Evolutionary conservation across 2,113 vertebrate species (phyloP).

Genomic region (Syrrhaptes paradoxus): DNA sequence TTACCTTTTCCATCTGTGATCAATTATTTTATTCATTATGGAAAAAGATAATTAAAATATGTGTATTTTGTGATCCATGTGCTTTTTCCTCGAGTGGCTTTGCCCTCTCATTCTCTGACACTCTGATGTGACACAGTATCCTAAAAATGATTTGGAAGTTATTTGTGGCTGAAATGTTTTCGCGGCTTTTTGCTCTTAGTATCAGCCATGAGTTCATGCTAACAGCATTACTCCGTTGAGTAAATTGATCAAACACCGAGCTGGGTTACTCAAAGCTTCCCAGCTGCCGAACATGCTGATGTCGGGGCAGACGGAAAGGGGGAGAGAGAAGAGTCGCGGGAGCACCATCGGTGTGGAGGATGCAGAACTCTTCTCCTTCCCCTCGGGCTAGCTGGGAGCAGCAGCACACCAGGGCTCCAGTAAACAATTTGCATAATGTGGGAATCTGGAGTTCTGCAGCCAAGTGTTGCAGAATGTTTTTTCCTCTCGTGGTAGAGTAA

Average conservation of each 20-base stretch:
- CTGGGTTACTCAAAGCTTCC: not conserved
- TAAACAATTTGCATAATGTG: not conserved
- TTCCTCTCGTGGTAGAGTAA: not conserved
- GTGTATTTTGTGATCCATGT: not conserved
- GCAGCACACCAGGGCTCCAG: not conserved
- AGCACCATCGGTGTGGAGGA: fast-evolving
- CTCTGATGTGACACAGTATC: not conserved
- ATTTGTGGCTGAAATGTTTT: not conserved
- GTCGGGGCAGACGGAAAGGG: not conserved
- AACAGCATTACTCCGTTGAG: not conserved
- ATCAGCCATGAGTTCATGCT: not conserved
- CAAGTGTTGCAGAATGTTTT: not conserved
- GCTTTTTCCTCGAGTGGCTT: not conserved
- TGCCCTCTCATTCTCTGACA: not conserved
- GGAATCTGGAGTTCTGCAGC: not conserved
- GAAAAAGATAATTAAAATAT: not conserved
- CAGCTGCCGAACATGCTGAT: not conserved
- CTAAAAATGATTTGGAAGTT: not conserved
- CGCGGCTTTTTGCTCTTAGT: not conserved
- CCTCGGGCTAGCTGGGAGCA: not conserved
- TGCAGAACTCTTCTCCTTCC: not conserved
- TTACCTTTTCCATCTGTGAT: not conserved
- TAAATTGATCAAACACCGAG: not conserved
- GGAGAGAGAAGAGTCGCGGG: not conserved
- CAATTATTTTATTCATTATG: not conserved